A percentile compares a stretch with the other conserved stretches of the same genome.
phyloP scores from a whole-genome alignment of 1,140 invertebrate genomes.

The Dermatophagoides farinae region DNA sequence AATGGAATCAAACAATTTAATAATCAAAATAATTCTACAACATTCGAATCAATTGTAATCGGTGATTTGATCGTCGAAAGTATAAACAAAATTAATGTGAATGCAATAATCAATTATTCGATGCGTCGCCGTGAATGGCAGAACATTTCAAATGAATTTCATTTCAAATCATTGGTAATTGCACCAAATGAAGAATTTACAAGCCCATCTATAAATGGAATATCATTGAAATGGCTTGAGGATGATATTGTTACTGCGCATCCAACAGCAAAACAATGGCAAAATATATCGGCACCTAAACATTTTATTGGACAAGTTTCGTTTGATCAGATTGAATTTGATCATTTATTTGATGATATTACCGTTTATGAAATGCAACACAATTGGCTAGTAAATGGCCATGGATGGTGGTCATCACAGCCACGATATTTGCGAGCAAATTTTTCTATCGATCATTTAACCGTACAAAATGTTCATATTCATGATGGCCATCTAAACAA shows the following conservation, averaged over 20 bases:
- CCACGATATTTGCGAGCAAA: not conserved
- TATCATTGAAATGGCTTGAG: not conserved
- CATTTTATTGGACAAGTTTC: not conserved
- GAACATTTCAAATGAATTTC: not conserved
- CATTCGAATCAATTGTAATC: not conserved
- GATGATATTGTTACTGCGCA: not conserved
- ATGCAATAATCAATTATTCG: not conserved
- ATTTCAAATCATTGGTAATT: not conserved
- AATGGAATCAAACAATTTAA: not conserved
- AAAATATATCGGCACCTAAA: constrained; percentile 12
- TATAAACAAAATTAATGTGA: not conserved
- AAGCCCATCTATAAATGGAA: not conserved
- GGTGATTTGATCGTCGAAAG: not conserved
- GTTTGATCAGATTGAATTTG: constrained; percentile 13
- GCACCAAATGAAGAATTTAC: not conserved
- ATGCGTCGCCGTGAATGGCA: not conserved
- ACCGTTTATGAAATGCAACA: constrained; percentile 4
- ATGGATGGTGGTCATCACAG: constrained; percentile 10
- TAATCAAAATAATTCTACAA: not conserved
- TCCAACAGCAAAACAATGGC: not conserved
- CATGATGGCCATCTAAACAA: not conserved
- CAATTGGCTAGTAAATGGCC: constrained; percentile 14
- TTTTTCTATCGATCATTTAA: not conserved
- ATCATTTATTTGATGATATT: constrained; percentile 12
- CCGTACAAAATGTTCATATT: not conserved